Evolutionary conservation across 2,888 invertebrate species (phyloP), one percentile per base, ranked within the genome.

Genomic region (Artemia sinica): DNA sequence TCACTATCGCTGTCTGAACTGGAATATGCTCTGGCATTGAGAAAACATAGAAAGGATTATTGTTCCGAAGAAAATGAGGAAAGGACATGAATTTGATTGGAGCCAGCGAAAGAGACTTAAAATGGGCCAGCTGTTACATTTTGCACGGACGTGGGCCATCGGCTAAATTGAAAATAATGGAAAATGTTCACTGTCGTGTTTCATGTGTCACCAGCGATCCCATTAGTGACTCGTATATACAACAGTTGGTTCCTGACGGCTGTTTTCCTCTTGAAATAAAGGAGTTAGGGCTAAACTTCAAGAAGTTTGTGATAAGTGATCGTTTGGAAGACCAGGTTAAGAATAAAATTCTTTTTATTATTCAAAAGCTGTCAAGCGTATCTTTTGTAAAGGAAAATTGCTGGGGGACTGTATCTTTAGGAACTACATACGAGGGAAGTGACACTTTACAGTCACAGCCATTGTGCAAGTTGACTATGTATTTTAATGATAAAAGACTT

Each of bases 391-490:
- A 41, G 4, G 63, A 58, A 58, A 18, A 18, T 8, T 58, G 8
- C n/a, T 58, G 14, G 12, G 63, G 10, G 2, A 58, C 63, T 28
- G 49, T 67, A 12, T 49, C 48, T 50, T 48, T 14, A 49, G 67
- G 67, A n/a, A 50, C 49, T 8, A 18, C n/a, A 41, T 50, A 48
- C 50, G 13, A 67, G 18, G 67, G 51, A 48, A 18, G n/a, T 8
- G 12, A 49, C 48, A n/a, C 49, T 7, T 12, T 49, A 50, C 49
- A 50, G 49, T 41, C 41, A 67, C 12, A 49, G 51, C 67, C 67
- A 50, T 67, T 48, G 11, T 67, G 50, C 67, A 67, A 67, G 67
- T 13, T 67, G 7, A 14, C 41, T 48, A 13, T 67, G 49, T 51
- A 49, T 67, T 67, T 67, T 49, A 50, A 67, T 49, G 18, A 12